Percentiles rank a stretch among this genome's conserved stretches.
Evolutionary conservation across 2,797 vertebrate species (phyloP).

Genomic region (Mastacembelus armatus): DNA sequence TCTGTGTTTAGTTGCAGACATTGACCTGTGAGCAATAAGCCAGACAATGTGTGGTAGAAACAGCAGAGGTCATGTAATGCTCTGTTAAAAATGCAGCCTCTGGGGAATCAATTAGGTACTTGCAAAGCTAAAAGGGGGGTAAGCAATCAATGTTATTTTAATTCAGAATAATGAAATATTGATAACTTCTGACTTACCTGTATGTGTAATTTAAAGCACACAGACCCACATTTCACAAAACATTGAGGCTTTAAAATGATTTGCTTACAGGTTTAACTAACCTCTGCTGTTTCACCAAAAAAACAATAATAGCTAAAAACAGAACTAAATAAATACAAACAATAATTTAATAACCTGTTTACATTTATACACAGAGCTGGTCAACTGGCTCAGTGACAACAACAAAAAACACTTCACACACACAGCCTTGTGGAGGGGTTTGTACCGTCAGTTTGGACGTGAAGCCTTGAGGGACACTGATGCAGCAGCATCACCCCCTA

Average conservation of each 20-base stretch:
- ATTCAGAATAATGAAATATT: conserved; percentile 53
- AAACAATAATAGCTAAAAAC: conserved; percentile 5
- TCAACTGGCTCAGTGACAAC: conserved; percentile 37
- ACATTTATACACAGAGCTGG: conserved; percentile 74
- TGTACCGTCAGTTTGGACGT: conserved; percentile 75
- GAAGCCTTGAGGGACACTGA: conserved; percentile 23
- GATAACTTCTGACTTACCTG: conserved; percentile 32
- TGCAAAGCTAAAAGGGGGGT: conserved; percentile 11
- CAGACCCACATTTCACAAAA: conserved; percentile 18
- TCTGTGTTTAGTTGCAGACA: conserved; percentile 1
- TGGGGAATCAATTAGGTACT: conserved; percentile 22
- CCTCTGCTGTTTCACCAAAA: conserved; percentile 46
- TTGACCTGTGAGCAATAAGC: conserved; percentile 24
- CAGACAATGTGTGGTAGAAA: conserved; percentile 22
- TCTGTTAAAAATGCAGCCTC: conserved; percentile 20
- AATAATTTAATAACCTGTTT: conserved; percentile 83
- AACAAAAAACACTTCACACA: conserved; percentile 30
- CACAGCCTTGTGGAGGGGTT: conserved; percentile 44
- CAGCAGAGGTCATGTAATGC: conserved; percentile 24
- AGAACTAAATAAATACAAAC: conserved; percentile 60
- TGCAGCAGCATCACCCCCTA: conserved; percentile 67
- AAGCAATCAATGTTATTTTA: conserved; percentile 37
- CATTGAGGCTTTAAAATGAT: not conserved
- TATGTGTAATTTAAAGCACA: conserved; percentile 20
- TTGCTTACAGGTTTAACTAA: not conserved